phyloP scores from a whole-genome alignment of 2,888 invertebrate genomes.

The Ellobium chinense region DNA sequence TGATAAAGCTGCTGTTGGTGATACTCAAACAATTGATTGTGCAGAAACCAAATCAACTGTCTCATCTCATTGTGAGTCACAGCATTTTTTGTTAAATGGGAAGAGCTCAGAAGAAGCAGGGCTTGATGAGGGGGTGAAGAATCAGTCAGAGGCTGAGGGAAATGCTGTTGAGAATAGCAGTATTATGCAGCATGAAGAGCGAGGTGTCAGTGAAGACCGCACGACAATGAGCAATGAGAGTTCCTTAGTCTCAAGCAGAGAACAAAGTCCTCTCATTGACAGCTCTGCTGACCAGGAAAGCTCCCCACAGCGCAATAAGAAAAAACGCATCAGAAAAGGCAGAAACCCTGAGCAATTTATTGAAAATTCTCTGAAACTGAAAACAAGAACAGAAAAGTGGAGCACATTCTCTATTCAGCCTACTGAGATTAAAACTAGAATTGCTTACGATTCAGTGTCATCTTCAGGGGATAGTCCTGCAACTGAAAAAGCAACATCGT shows the following conservation, averaged over 20 bases:
- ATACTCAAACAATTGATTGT: not conserved
- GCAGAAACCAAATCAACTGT: not conserved
- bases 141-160: not conserved
- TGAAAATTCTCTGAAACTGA: slow-evolving; percentile 32
- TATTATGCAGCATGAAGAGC: no score
- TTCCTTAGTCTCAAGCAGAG: slow-evolving; percentile 2
- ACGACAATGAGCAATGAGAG: slow-evolving; percentile 11
- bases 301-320: not conserved
- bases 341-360: slow-evolving; percentile 26
- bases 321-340: slow-evolving; percentile 25
- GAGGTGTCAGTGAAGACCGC: slow-evolving; percentile 3
- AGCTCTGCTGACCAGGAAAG: not conserved
- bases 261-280: slow-evolving; percentile 25
- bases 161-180: not conserved
- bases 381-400: slow-evolving; percentile 40
- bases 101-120: not conserved
- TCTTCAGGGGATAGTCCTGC: not conserved
- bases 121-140: not conserved
- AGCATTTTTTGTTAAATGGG: not conserved
- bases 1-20: not conserved
- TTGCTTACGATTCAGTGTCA: not conserved
- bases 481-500: not conserved
- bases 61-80: not conserved
- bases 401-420: not conserved
- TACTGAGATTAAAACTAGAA: not conserved